Evolutionary conservation across 2,888 invertebrate genomes (phyloP).

Genomic region (Agrotis clavis): DNA sequence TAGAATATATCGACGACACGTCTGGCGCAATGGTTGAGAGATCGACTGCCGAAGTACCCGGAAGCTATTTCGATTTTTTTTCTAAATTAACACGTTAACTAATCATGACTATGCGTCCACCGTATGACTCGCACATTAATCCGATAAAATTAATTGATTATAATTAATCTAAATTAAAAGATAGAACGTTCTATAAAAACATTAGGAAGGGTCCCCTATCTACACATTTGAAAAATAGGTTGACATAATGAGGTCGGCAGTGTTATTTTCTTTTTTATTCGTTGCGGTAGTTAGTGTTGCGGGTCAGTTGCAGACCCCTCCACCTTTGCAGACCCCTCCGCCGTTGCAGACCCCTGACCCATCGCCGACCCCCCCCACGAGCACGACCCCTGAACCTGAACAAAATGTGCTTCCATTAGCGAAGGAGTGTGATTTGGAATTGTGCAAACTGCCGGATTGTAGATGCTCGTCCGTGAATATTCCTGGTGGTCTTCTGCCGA

Average conservation of each 20-base stretch:
- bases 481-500: slow-evolving; percentile 83
- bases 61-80: too few species aligned
- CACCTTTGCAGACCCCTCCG: too few species aligned
- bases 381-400: not conserved
- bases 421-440: slow-evolving; percentile 71
- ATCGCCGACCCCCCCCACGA: not conserved
- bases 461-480: slow-evolving; percentile 86
- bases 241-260: not conserved
- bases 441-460: slow-evolving; percentile 89
- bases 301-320: not conserved
- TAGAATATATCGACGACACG: too few species aligned
- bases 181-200: not conserved
- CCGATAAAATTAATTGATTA: too few species aligned
- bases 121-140: too few species aligned
- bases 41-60: too few species aligned
- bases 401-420: slow-evolving; percentile 70
- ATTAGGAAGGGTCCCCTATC: not conserved
- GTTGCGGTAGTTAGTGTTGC: not conserved
- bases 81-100: too few species aligned
- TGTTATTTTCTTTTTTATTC: not conserved
- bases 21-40: too few species aligned
- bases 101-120: too few species aligned
- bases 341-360: slow-evolving; percentile 16
- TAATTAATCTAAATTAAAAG: not conserved
- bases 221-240: not conserved